Percentiles rank a stretch among this genome's conserved stretches.
These are phyloP conservation scores for Microctonus aethiopoides DNA, from an alignment of 2,888 invertebrate species.

Conservation along the genomic window DNA sequence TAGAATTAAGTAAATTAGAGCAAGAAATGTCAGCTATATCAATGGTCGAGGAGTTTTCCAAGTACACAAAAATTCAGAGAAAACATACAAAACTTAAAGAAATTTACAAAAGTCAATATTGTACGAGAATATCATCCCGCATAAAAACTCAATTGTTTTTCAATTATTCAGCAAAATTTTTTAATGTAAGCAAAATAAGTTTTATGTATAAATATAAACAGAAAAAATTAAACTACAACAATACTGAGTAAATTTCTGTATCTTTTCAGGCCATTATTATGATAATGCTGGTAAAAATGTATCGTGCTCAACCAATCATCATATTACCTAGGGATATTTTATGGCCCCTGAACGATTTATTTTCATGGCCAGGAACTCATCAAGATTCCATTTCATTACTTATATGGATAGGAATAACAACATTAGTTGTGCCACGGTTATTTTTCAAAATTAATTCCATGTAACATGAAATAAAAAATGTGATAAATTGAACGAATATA, in stretches of 20 bases:
- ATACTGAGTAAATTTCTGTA: neutral
- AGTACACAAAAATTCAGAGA: constrained; percentile 64
- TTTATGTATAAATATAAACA: neutral
- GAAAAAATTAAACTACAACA: neutral
- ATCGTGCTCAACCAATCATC: constrained; percentile 55
- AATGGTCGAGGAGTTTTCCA: constrained; percentile 66
- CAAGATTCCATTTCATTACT: constrained; percentile 57
- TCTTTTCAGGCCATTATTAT: constrained; percentile 48
- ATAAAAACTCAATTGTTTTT: constrained; percentile 43
- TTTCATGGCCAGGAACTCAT: constrained; percentile 59
- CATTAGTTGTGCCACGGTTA: constrained; percentile 44
- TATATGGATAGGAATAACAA: constrained; percentile 53
- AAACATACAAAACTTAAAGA: constrained; percentile 58
- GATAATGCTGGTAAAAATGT: constrained; percentile 49
- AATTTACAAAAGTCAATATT: constrained; percentile 54
- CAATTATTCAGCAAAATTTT: constrained; percentile 48
- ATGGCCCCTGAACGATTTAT: constrained; percentile 55
- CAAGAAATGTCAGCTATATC: constrained; percentile 59
- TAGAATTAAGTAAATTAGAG: constrained; percentile 52
- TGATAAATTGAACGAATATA: neutral
- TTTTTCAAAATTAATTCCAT: neutral
- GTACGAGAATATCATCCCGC: constrained; percentile 41
- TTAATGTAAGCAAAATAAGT: constrained; percentile 54
- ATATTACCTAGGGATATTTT: constrained; percentile 52
- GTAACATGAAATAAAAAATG: neutral